Evolutionary conservation across 2,888 invertebrate species (phyloP).

Genomic region (Carpatolechia fugitivella): DNA sequence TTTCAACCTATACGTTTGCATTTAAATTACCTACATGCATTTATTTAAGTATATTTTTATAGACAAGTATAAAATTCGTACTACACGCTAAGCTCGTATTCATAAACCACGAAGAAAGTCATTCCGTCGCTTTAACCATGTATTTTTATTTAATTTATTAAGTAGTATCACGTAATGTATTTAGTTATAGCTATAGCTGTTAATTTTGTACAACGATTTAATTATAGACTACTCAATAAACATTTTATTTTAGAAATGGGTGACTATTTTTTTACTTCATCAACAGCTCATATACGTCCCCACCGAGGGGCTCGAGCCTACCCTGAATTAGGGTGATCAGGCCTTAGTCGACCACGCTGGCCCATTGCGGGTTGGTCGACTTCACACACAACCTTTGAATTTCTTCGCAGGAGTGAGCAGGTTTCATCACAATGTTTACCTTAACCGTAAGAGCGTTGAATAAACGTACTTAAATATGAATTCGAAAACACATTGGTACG

Average conservation of each 20-base stretch:
- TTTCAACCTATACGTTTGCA: not conserved
- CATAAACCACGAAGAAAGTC: not conserved
- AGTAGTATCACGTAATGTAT: not conserved
- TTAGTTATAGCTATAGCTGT: slow-evolving; percentile 25
- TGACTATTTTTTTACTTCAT: not conserved
- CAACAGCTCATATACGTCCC: no score
- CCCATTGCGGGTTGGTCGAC: no score
- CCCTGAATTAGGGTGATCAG: no score
- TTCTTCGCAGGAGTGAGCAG: no score
- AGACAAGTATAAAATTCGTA: not conserved
- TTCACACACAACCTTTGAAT: no score
- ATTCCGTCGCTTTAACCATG: slow-evolving; percentile 6
- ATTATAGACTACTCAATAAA: slow-evolving; percentile 26
- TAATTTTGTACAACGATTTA: slow-evolving; percentile 43
- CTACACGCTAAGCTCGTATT: not conserved
- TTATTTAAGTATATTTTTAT: not conserved
- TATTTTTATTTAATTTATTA: not conserved
- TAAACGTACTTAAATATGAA: no score
- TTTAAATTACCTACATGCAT: slow-evolving; percentile 7
- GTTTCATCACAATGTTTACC: no score
- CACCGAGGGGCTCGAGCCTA: no score
- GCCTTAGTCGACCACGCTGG: no score
- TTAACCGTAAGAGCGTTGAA: no score
- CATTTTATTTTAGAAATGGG: slow-evolving; percentile 32
- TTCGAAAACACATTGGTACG: no score